These are phyloP conservation scores for Deroptyus accipitrinus DNA, from an alignment of 2,113 vertebrate genomes.

Conservation along the genomic window DNA sequence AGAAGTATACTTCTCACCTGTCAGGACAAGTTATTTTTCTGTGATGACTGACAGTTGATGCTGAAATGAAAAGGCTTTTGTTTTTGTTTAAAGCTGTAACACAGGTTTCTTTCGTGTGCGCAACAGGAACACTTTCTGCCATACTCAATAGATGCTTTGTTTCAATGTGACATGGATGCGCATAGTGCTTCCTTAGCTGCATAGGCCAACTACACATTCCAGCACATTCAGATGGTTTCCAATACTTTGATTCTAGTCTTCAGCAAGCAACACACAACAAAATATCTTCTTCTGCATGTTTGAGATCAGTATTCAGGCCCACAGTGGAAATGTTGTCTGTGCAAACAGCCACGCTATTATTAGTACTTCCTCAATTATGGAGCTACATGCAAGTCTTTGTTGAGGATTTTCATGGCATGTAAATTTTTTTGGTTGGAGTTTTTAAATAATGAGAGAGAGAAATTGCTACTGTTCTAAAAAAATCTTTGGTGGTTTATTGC, in stretches of 20 bases:
- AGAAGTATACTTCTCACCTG: not conserved
- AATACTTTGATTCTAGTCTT: not conserved
- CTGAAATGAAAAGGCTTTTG: not conserved
- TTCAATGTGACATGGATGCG: not conserved
- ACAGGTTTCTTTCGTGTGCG: not conserved
- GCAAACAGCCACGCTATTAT: conserved; percentile 40
- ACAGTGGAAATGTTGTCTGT: conserved; percentile 65
- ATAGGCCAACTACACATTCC: not conserved
- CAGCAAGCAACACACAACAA: not conserved
- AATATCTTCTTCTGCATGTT: conserved; percentile 32
- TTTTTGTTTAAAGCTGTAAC: not conserved
- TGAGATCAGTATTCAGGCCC: conserved; percentile 30
- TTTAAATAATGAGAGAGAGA: not conserved
- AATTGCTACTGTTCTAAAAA: conserved; percentile 6
- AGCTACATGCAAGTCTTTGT: conserved; percentile 49
- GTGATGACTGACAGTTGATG: not conserved
- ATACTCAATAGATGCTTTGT: not conserved
- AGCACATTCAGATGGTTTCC: not conserved
- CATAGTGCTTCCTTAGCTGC: not conserved
- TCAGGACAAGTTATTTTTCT: not conserved
- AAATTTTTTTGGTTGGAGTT: conserved; percentile 34
- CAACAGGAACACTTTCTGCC: not conserved
- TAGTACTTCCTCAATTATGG: conserved; percentile 67
- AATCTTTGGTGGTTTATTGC: not conserved
- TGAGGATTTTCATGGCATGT: conserved; percentile 68